These are phyloP conservation scores for Vesta saturnalis DNA, from an alignment of 2,888 invertebrate species.

Conservation along the genomic window DNA sequence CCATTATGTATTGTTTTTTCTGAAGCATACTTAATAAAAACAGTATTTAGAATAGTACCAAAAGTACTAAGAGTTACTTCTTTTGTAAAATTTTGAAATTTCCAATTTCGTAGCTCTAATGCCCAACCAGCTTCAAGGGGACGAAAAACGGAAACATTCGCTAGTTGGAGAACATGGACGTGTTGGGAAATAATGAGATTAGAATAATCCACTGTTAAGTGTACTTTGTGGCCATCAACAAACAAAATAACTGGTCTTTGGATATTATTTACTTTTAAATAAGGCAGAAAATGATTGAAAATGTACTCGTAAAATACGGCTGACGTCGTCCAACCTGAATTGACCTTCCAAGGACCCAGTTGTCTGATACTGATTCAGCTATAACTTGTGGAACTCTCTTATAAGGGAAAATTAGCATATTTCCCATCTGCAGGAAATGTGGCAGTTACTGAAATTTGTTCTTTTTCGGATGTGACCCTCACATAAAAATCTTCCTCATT, in stretches of 20 bases:
- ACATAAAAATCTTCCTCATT: background rate
- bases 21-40: constrained; percentile 15
- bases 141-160: background rate
- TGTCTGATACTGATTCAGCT: constrained; percentile 9
- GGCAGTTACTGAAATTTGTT: background rate
- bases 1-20: constrained; percentile 35
- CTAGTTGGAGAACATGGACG: too few relatives aligned
- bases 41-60: background rate
- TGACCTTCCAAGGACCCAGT: background rate
- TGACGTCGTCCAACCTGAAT: too few relatives aligned
- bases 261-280: background rate
- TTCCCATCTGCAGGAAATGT: constrained; percentile 14
- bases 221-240: background rate
- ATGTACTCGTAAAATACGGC: background rate
- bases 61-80: background rate
- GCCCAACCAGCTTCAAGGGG: background rate
- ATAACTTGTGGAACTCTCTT: too few relatives aligned
- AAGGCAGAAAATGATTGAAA: background rate
- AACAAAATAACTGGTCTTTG: background rate
- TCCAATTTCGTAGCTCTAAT: background rate
- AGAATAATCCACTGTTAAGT: too few relatives aligned
- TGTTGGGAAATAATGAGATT: too few relatives aligned
- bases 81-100: background rate
- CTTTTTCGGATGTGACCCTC: too few relatives aligned
- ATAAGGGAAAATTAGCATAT: constrained; percentile 21